These are phyloP conservation scores for Drosophila guanche DNA, from an alignment of 1,140 invertebrate genomes.

Conservation along the genomic window DNA sequence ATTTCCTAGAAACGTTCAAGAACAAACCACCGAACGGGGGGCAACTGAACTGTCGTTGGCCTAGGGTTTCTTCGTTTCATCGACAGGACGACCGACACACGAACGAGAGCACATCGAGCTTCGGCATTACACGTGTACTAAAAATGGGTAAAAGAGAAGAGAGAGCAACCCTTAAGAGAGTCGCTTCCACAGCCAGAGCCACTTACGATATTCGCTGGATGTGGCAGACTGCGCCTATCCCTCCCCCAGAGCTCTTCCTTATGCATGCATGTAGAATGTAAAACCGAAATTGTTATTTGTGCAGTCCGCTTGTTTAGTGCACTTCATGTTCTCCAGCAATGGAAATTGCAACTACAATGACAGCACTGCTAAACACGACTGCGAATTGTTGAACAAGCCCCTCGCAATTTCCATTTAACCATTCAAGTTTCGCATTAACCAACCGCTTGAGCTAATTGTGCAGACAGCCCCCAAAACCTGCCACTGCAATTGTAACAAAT, in stretches of 20 bases:
- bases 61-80: slow-evolving; percentile 29
- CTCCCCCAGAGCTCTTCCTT: slow-evolving; percentile 17
- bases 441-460: slow-evolving; percentile 63
- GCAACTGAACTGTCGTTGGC: slow-evolving; percentile 62
- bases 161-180: slow-evolving; percentile 22
- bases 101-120: neutral
- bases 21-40: slow-evolving; percentile 43
- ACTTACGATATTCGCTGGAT: slow-evolving; percentile 60
- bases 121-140: slow-evolving; percentile 33
- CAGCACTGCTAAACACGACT: slow-evolving; percentile 45
- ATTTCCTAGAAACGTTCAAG: slow-evolving; percentile 42
- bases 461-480: slow-evolving; percentile 36
- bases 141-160: slow-evolving; percentile 44
- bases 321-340: slow-evolving; percentile 46
- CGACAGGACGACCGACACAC: slow-evolving; percentile 7
- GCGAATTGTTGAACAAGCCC: slow-evolving; percentile 68
- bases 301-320: slow-evolving; percentile 65
- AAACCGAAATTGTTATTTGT: slow-evolving; percentile 76
- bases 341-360: slow-evolving; percentile 27
- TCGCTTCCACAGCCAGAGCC: neutral
- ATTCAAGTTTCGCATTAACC: slow-evolving; percentile 55
- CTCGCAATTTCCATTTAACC: slow-evolving; percentile 67
- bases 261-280: slow-evolving; percentile 64
- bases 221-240: neutral
- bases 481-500: slow-evolving; percentile 29